These are phyloP conservation scores for Caradrina clavipalpis DNA, from an alignment of 2,888 invertebrate species.

Conservation along the genomic window DNA sequence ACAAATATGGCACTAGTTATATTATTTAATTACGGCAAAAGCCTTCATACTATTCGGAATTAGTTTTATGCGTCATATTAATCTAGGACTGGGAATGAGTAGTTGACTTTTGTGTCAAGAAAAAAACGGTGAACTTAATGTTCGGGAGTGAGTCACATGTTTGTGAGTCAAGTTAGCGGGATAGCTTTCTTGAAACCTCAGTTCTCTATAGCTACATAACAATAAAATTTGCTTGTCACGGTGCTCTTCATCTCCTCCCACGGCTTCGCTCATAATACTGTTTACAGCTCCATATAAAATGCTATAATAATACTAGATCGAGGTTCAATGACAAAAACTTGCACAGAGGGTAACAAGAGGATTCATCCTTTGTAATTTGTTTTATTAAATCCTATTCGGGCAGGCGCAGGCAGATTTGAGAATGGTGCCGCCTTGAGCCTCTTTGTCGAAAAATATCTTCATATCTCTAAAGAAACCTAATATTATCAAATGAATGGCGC, in stretches of 20 bases:
- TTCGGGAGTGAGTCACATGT: slow-evolving; percentile 65
- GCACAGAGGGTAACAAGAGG: slow-evolving; percentile 28
- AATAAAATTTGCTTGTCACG: slow-evolving; percentile 65
- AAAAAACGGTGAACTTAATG: slow-evolving; percentile 51
- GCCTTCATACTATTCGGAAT: background rate
- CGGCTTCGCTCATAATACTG: slow-evolving; percentile 50
- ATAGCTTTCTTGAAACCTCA: slow-evolving; percentile 51
- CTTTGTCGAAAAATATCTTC: slow-evolving; percentile 24
- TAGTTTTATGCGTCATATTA: slow-evolving; percentile 39
- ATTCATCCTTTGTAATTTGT: slow-evolving; percentile 49
- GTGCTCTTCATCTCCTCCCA: slow-evolving; percentile 59
- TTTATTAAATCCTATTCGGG: slow-evolving; percentile 53
- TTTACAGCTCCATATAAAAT: slow-evolving; percentile 57
- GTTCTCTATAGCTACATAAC: slow-evolving; percentile 53
- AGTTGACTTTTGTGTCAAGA: slow-evolving; percentile 39
- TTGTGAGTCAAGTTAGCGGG: slow-evolving; percentile 65
- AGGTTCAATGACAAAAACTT: slow-evolving; percentile 52
- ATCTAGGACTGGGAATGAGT: slow-evolving; percentile 32
- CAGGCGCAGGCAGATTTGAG: slow-evolving; percentile 45
- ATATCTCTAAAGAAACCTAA: background rate
- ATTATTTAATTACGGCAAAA: background rate
- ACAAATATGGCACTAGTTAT: background rate
- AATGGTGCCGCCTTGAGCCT: slow-evolving; percentile 36
- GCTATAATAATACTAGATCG: slow-evolving; percentile 47
- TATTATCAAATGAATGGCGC: background rate